phyloP scores from a whole-genome alignment of 2,797 vertebrate species.

The Macropodus opercularis region DNA sequence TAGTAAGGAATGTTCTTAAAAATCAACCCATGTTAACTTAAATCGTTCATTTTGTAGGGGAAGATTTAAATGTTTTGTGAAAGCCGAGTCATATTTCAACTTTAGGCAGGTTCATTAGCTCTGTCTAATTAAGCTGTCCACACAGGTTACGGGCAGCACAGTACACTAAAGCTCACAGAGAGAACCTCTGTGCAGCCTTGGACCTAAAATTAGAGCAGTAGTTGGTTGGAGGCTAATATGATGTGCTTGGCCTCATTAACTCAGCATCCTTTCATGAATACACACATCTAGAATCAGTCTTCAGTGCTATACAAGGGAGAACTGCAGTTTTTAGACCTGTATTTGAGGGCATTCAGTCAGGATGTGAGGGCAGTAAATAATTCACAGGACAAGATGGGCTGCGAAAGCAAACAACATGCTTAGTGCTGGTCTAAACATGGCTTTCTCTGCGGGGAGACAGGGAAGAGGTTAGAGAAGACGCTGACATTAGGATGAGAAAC shows the following conservation, averaged over 20 bases:
- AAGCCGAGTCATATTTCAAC: constrained; percentile 40
- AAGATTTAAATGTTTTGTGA: neutral
- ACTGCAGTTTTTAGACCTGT: constrained; percentile 38
- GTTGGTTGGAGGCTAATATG: constrained; percentile 52
- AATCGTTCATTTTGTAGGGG: neutral
- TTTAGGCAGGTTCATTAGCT: constrained; percentile 52
- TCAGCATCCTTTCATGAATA: constrained; percentile 46
- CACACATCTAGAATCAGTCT: constrained; percentile 34
- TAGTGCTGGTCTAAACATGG: constrained; percentile 30
- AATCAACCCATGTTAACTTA: neutral
- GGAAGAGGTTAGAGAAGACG: constrained; percentile 22
- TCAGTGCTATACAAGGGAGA: neutral
- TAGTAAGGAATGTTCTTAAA: neutral
- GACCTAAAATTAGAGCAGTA: constrained; percentile 61
- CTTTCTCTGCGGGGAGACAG: constrained; percentile 28
- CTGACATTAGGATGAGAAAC: constrained; percentile 20
- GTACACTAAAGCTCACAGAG: constrained; percentile 24
- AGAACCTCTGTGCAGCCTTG: constrained; percentile 27
- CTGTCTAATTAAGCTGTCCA: constrained; percentile 50
- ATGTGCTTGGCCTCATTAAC: constrained; percentile 72
- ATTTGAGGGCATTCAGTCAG: constrained; percentile 14
- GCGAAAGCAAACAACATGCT: constrained; percentile 17
- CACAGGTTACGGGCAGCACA: constrained; percentile 42
- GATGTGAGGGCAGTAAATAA: constrained; percentile 42
- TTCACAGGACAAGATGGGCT: constrained; percentile 26